Percentiles rank a stretch among this genome's conserved stretches.
Conservation (phyloP, 2,113 vertebrate species). For the Marmota flaviventris region DNA sequence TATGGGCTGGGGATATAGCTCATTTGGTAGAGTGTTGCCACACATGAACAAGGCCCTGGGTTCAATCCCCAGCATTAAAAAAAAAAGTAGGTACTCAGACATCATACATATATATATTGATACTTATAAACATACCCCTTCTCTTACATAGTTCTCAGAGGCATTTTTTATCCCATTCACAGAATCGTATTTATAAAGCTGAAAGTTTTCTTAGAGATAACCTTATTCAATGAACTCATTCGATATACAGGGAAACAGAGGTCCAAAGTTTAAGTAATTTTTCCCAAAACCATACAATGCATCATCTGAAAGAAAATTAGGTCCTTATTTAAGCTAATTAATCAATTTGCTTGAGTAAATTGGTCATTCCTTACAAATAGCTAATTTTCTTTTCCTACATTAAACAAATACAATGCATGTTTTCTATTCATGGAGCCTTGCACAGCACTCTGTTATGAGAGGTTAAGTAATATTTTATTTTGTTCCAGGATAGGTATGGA, state of each 20-base stretch:
- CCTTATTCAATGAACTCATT: not conserved
- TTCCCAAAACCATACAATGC: not conserved
- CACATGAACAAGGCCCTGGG: too few species aligned
- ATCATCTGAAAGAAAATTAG: not conserved
- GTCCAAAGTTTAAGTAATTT: not conserved
- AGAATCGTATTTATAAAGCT: not conserved
- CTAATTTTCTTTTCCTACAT: not conserved
- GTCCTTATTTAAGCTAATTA: not conserved
- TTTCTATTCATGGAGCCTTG: not conserved
- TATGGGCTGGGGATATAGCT: not conserved
- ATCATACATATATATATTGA: not conserved
- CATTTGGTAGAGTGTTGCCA: too few species aligned
- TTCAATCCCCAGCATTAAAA: too few species aligned
- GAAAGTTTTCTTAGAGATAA: not conserved
- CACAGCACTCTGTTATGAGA: not conserved
- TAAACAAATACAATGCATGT: not conserved
- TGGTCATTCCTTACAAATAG: conserved; percentile 14
- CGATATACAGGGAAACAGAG: not conserved
- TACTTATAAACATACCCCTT: not conserved
- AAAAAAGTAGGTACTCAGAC: too few species aligned
- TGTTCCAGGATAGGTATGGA: not conserved
- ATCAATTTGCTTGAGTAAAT: not conserved
- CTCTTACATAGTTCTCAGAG: not conserved
- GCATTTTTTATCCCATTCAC: not conserved
- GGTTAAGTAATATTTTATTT: not conserved